Evolutionary conservation across 2,113 vertebrate genomes (phyloP).

Genomic region (Phaetusa simplex): DNA sequence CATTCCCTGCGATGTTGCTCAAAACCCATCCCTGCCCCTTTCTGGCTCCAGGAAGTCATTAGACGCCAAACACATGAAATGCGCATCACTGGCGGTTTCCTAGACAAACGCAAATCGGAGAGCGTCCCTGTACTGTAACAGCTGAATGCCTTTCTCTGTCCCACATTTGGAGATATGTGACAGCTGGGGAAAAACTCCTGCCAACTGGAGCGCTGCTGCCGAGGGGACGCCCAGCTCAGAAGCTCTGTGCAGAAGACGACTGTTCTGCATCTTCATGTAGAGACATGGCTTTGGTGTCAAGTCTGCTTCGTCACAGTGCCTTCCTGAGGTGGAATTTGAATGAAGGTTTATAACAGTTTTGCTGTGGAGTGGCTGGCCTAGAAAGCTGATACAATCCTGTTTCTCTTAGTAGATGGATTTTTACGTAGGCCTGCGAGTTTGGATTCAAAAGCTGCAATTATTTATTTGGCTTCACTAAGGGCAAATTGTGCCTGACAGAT

Average conservation of each 20-base stretch:
- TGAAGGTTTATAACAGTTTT: neutral
- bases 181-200: neutral
- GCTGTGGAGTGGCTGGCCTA: neutral
- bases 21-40: neutral
- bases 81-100: neutral
- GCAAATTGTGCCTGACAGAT: neutral
- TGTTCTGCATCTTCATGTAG: neutral
- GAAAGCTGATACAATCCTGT: neutral
- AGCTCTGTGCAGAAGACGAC: accelerated
- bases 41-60: neutral
- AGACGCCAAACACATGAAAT: neutral
- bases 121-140: accelerated
- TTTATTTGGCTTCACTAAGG: neutral
- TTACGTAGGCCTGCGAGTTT: neutral
- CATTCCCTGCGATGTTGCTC: neutral
- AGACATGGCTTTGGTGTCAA: neutral
- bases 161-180: neutral
- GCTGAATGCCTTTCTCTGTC: neutral
- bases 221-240: neutral
- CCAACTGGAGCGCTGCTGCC: neutral
- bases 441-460: neutral
- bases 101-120: neutral
- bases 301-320: neutral
- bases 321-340: neutral
- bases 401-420: neutral